Conservation (phyloP, 2,888 invertebrate species). For the Ryuthela nishihirai region DNA sequence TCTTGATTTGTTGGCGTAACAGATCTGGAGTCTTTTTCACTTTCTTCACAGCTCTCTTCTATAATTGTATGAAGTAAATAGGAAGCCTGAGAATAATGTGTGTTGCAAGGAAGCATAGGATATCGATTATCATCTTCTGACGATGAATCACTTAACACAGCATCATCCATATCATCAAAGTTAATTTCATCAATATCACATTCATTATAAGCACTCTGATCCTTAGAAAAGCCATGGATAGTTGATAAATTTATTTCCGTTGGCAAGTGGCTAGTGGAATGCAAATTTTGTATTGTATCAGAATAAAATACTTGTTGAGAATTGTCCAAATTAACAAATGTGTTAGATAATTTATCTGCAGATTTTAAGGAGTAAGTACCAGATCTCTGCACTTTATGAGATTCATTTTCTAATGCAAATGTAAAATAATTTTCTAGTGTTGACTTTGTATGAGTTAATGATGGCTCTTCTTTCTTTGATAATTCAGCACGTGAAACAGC, state of each 20-base stretch:
- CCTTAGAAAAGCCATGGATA: not conserved
- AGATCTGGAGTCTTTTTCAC: constrained; percentile 50
- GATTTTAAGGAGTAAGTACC: too few species aligned
- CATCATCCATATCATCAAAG: constrained; percentile 29
- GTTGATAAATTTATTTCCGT: not conserved
- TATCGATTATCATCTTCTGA: constrained; percentile 30
- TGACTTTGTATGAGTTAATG: constrained; percentile 20
- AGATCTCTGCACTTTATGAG: too few species aligned
- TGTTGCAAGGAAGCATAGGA: constrained; percentile 6
- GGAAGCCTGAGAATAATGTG: constrained; percentile 50
- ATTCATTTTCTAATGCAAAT: constrained; percentile 24
- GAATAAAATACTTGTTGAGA: not conserved
- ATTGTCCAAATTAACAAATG: not conserved
- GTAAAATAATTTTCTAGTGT: constrained; percentile 33
- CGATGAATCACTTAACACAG: constrained; percentile 20
- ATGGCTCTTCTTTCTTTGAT: constrained; percentile 16
- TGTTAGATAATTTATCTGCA: too few species aligned
- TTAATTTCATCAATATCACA: constrained; percentile 32
- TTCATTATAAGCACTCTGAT: constrained; percentile 2
- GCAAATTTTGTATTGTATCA: not conserved
- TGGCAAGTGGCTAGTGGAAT: not conserved
- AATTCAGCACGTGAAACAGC: constrained; percentile 24
- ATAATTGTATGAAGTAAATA: constrained; percentile 89
- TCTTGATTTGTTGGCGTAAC: constrained; percentile 27
- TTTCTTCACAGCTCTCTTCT: constrained; percentile 92